Percentiles rank a stretch among this genome's conserved stretches.
These are phyloP conservation scores for Neodon shergylaensis DNA, from an alignment of 2,113 vertebrate genomes.

Conservation along the genomic window DNA sequence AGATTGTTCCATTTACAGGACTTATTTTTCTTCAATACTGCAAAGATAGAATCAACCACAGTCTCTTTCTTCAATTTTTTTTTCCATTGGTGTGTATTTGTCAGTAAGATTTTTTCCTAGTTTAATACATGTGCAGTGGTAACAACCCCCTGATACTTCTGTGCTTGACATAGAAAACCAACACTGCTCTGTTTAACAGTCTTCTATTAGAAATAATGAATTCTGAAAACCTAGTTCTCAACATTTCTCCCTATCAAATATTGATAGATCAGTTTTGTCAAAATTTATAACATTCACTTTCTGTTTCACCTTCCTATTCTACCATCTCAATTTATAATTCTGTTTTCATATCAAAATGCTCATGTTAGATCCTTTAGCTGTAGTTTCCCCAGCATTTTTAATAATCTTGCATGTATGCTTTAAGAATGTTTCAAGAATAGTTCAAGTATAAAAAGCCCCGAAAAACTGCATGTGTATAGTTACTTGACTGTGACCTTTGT, in stretches of 20 bases:
- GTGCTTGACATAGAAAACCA: not conserved
- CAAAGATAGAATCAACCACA: not conserved
- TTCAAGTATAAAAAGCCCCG: not conserved
- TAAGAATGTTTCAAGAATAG: slow-evolving; percentile 4
- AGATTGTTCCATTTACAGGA: not conserved
- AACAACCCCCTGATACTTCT: not conserved
- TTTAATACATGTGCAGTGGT: not conserved
- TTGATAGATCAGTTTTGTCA: not conserved
- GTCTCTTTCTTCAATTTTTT: not conserved
- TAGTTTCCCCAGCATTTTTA: not conserved
- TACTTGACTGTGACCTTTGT: not conserved
- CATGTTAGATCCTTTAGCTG: not conserved
- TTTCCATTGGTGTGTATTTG: not conserved
- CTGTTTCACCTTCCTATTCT: not conserved
- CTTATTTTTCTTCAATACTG: not conserved
- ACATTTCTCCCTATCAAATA: not conserved
- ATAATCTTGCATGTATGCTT: not conserved
- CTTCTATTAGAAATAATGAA: not conserved
- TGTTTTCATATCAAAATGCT: not conserved
- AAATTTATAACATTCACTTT: not conserved
- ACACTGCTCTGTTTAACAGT: not conserved
- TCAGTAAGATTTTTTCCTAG: slow-evolving; percentile 2
- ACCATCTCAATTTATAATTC: not conserved
- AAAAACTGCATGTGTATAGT: not conserved
- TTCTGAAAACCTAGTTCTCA: not conserved